Evolutionary conservation across 2,113 vertebrate genomes (phyloP).

Genomic region (Hydrochoerus hydrochaeris): DNA sequence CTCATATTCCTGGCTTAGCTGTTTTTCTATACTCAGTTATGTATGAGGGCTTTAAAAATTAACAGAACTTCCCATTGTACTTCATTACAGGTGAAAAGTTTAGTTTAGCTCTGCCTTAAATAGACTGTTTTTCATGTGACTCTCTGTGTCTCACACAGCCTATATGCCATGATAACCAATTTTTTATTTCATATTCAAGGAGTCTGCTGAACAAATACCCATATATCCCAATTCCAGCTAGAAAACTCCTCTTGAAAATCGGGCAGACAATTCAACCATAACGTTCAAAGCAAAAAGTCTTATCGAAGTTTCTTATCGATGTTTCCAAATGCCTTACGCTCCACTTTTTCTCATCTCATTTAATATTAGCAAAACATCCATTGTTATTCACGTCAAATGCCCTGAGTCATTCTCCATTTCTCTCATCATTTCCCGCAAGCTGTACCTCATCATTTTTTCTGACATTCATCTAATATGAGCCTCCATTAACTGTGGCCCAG

Average conservation of each 20-base stretch:
- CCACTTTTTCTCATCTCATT: not conserved
- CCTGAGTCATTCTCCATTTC: not conserved
- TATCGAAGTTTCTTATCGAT: not conserved
- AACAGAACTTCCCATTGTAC: constrained; percentile 12
- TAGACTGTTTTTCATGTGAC: not conserved
- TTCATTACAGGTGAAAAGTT: not conserved
- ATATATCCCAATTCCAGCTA: constrained; percentile 5
- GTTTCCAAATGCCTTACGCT: not conserved
- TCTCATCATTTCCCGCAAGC: not conserved
- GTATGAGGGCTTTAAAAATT: not conserved
- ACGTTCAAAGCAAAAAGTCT: constrained; percentile 37
- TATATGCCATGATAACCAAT: not conserved
- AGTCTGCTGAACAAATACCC: not conserved
- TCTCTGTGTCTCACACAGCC: not conserved
- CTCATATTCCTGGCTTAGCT: not conserved
- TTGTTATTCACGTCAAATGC: not conserved
- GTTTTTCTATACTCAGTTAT: constrained; percentile 13
- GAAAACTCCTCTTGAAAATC: constrained; percentile 31
- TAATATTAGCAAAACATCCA: not conserved
- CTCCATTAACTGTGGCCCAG: not conserved
- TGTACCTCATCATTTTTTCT: not conserved
- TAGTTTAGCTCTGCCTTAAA: not conserved
- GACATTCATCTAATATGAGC: not conserved
- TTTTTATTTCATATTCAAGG: not conserved
- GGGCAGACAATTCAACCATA: not conserved